A percentile compares a stretch with the other conserved stretches of the same genome.
These are phyloP conservation scores for Aplodontia rufa DNA, from an alignment of 2,113 vertebrate genomes.

Conservation along the genomic window DNA sequence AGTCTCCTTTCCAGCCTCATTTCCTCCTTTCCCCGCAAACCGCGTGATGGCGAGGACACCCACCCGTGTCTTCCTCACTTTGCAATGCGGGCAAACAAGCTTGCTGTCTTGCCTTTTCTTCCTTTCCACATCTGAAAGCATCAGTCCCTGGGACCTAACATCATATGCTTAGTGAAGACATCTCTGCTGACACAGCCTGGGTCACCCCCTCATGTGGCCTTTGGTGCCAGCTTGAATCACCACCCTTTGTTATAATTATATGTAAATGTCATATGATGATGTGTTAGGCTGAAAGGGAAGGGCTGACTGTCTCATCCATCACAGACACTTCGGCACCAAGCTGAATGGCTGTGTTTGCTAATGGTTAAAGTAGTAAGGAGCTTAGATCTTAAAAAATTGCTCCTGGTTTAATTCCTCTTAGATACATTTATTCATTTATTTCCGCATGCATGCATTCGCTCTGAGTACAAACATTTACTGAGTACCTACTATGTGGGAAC, in stretches of 20 bases:
- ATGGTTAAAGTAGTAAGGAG: conserved; percentile 49
- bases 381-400: conserved; percentile 33
- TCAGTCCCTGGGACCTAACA: rapidly evolving
- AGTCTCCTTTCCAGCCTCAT: not conserved
- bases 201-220: not conserved
- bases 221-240: not conserved
- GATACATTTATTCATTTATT: conserved; percentile 48
- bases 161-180: not conserved
- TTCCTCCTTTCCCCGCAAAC: not conserved
- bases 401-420: conserved; percentile 52
- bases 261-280: conserved; percentile 29
- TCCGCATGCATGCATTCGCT: conserved; percentile 18
- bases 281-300: conserved; percentile 19
- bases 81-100: rapidly evolving
- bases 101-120: not conserved
- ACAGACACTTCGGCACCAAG: not conserved
- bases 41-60: not conserved
- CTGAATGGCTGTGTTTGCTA: conserved; percentile 39
- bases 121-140: not conserved
- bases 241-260: not conserved
- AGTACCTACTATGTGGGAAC: conserved; percentile 64
- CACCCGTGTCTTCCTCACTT: not conserved
- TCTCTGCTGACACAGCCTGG: not conserved
- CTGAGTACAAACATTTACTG: conserved; percentile 47
- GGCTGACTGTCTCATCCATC: not conserved